Evolutionary conservation across 2,888 invertebrate species (phyloP), one percentile per base, ranked within the genome.

Genomic region (Hemistola chrysoprasaria): DNA sequence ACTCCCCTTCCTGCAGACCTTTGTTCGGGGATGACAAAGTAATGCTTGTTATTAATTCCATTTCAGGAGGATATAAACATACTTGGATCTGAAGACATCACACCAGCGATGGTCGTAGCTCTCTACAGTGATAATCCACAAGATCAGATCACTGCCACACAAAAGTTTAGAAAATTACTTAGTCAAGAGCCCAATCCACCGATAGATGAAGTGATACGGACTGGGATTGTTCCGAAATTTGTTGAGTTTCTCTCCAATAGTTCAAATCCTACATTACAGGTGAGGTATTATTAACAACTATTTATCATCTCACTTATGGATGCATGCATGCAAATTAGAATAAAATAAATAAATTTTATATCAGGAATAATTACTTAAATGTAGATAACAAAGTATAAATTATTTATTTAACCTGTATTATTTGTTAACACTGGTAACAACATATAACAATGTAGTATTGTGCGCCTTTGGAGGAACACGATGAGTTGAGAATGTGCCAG

Each of bases 181-280:
- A 98, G 98, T 56, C 92, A 95, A 76, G 98, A 98, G 83, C 98
- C 98, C 2, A 97, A 98, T 90, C 98, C 98, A 37, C 98, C 98
- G 1, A 98, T 98, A 59, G 97, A 98, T 81, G 97, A 97, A 90
- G 98, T 98, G 26, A 97, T 98, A 71, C 91, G 94, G 58, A 95
- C 97, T 43, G 98, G 98, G 61, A 96, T 98, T 71, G 96, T 98
- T 53, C 98, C 98, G 22, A 93, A 94, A 82, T 97, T 98, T 90
- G 97, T 98, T 20, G 94, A 95, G 75, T 97, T 98, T 81, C 90
- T 98, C 50, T 92, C 93, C 69, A 94, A 94, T 81, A 93, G 93
- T 67, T 90, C 91, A 53, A 96, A 97, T 85, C 95, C 94, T 60
- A 95, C 96, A 23, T 84, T 98, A 60, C 97, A 97, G 92, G 96